Base-by-base conservation (phyloP, 2,888 invertebrate genomes). In the Luperina nickerlii region DNA sequence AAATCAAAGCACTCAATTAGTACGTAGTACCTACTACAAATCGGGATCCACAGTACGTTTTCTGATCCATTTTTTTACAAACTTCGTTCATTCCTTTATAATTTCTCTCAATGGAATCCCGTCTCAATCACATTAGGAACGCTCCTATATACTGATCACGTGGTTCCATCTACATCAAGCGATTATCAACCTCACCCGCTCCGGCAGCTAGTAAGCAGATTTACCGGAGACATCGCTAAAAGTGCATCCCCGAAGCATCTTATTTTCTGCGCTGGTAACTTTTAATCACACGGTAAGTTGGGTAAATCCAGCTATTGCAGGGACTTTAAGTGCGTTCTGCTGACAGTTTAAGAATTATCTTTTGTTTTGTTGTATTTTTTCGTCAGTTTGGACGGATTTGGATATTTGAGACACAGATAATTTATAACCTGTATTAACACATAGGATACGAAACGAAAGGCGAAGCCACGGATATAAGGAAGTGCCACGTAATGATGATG, bases 201-300 rank as follows among this genome's bases (percentile, higher is more conserved):
- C 65, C 38, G 42, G 60, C 65, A 83, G 76, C 48, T 69, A 73
- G 74, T 86, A 78, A 86, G 79, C 77, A 88, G 83, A 89, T 88
- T 88, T 81, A 68, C 83, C 66, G 73, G 75, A 81, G 81, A 79
- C 84, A 77, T 66, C 79, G 84, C 88, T 90, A 91, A 90, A 90
- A 90, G 91, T 91, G 91, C 90, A 90, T 81, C 74, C 80, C 74
- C 65, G 75, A 69, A 82, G 82, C 82, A 83, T 79, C 86, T 90
- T 85, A 90, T 90, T 90, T 91, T 90, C 90, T 90, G 89, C 91
- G 51, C 87, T 78, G 83, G 83, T 78, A 80, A 84, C 83, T 89
- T 84, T 86, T 90, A 90, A 90, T 90, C 91, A 90, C 87, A 91
- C 90, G 91, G 79, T 57, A 82, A 71, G 87, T 85, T 88, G 89